Base-by-base conservation (phyloP, 1,140 invertebrate genomes). In the Cylas formicarius region DNA sequence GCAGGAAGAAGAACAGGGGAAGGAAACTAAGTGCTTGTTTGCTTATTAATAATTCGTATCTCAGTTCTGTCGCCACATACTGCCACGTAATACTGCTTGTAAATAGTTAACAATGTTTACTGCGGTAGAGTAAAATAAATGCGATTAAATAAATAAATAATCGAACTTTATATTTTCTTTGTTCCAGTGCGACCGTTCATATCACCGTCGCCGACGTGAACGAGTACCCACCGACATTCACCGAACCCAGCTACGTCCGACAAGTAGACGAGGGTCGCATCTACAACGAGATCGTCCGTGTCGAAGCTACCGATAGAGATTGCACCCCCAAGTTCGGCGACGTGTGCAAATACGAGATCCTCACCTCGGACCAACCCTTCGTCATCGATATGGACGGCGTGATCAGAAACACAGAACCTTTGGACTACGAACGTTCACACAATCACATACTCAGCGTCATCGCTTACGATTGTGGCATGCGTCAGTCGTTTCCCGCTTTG, bases 381-480 rank as follows among this genome's bases (percentile, higher is more conserved):
- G 76, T 79, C 26, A 91, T 97, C 61, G 87, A 94, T 66, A 86
- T 88, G 58, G 86, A 94, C 61, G 83, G 84, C 40, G 81, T 82
- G 8, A 87, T 97, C 38, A 54, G 52, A 8, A 97, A 96, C 66
- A 95, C 88, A 2, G 87, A 91, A 57, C 82, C 87, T 0, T 67
- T 97, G 50, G 87, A 92, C 42, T 95, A 92, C 68, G 86, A 89
- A 60, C 74, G 82, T 23, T 89, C 86, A 1, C 90, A 93, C 68
- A 97, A 96, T 67, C 90, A 95, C 67, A 96, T 97, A 49, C 72
- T 97, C n/a, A 87, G 84, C 9, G 90, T 96, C 21, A 89, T 94
- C n/a, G 93, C 92, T 0, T 92, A 90, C 62, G 92, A 97, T 64
- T 97, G 93, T 62, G 90, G 90, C 10, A 92, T 91, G 83, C 90